phyloP scores from a whole-genome alignment of 2,797 vertebrate genomes.

The Fundulus diaphanus region DNA sequence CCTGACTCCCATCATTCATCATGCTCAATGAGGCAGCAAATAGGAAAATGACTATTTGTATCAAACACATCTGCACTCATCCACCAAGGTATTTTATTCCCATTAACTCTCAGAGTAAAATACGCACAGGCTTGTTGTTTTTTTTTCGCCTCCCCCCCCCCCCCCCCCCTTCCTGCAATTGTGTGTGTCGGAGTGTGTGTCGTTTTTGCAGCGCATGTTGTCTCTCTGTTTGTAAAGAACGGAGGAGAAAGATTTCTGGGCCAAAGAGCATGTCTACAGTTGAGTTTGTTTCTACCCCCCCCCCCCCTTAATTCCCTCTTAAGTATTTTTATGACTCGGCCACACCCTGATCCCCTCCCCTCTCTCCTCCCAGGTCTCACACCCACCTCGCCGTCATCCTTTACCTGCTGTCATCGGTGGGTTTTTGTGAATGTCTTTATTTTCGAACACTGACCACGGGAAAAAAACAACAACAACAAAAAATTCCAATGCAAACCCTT shows the following conservation, averaged over 20 bases:
- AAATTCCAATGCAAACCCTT: constrained; percentile 19
- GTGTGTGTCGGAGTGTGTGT: constrained; percentile 63
- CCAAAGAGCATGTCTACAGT: constrained; percentile 84
- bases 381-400: constrained; percentile 62
- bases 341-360: constrained; percentile 55
- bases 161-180: constrained; percentile 39
- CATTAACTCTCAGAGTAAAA: constrained; percentile 99
- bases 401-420: constrained; percentile 74
- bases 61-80: constrained; percentile 99
- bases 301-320: background rate
- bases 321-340: constrained; percentile 77
- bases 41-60: constrained; percentile 99
- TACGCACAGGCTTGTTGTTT: constrained; percentile 96
- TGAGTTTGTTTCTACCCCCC: constrained; percentile 36
- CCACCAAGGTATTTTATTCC: constrained; percentile 99
- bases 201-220: constrained; percentile 57
- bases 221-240: constrained; percentile 88
- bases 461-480: constrained; percentile 36
- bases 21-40: constrained; percentile 99
- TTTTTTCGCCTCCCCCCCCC: constrained; percentile 10
- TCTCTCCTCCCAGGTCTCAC: constrained; percentile 57
- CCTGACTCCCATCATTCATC: constrained; percentile 99
- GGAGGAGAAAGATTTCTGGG: constrained; percentile 87
- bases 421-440: constrained; percentile 81
- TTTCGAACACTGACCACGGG: constrained; percentile 42